Evolutionary conservation across 2,888 invertebrate genomes (phyloP).

Genomic region (Cataglyphis livida): DNA sequence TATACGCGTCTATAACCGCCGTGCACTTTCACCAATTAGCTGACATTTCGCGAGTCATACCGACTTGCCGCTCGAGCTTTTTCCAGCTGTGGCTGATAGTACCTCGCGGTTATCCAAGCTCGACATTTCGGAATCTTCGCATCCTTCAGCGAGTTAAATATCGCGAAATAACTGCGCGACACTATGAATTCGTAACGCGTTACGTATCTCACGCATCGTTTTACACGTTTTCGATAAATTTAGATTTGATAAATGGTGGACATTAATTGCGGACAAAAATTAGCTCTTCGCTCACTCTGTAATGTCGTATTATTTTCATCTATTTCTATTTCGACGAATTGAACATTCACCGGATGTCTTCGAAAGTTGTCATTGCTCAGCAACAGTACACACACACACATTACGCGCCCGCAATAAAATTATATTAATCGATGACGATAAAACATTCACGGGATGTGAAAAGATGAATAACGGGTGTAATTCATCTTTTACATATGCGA

Average conservation of each 20-base stretch:
- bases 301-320: background rate
- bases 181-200: background rate
- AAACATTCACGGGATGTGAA: conserved; percentile 55
- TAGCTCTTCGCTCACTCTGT: background rate
- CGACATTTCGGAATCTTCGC: conserved; percentile 11
- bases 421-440: conserved; percentile 70
- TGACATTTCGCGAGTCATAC: conserved; percentile 57
- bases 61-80: conserved; percentile 48
- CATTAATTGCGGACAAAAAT: conserved; percentile 14
- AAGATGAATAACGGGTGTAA: conserved; percentile 56
- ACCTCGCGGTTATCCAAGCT: background rate
- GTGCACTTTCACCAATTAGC: conserved; percentile 72
- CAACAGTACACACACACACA: conserved; percentile 9
- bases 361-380: background rate
- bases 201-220: background rate
- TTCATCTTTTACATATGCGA: conserved; percentile 69
- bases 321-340: background rate
- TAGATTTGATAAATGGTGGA: conserved; percentile 5
- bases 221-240: conserved; percentile 25
- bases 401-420: conserved; percentile 63
- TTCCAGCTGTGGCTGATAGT: background rate
- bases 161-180: background rate
- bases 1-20: conserved; percentile 30
- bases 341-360: background rate
- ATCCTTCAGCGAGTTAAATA: background rate